Evolutionary conservation across 1,140 invertebrate species (phyloP).

Genomic region (Brachionus rotundiformis): DNA sequence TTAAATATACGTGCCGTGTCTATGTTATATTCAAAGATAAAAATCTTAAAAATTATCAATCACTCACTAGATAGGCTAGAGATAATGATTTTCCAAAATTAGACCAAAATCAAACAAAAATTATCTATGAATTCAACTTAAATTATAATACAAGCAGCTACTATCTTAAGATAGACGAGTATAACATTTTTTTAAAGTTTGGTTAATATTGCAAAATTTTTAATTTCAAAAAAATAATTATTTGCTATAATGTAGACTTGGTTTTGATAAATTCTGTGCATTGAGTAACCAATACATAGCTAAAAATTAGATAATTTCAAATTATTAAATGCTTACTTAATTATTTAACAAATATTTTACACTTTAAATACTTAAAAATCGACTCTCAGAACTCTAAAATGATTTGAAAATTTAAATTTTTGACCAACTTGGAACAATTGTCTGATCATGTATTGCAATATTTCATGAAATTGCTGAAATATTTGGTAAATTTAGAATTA

Average conservation of each 20-base stretch:
- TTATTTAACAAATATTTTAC: neutral
- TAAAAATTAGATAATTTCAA: neutral
- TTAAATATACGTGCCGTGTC: neutral
- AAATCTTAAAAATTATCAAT: neutral
- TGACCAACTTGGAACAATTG: neutral
- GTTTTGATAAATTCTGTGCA: neutral
- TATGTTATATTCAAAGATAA: neutral
- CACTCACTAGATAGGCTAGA: neutral
- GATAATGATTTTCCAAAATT: constrained; percentile 15
- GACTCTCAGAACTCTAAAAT: neutral
- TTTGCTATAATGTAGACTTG: neutral
- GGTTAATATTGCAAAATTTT: constrained; percentile 25
- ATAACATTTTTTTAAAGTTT: constrained; percentile 22
- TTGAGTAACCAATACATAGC: neutral
- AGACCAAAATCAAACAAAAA: constrained; percentile 15
- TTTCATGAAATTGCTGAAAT: neutral
- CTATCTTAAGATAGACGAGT: neutral
- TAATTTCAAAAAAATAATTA: neutral
- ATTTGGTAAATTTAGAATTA: neutral
- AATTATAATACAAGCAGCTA: neutral
- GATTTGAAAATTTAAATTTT: neutral
- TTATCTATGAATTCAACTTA: neutral
- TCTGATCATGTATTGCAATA: neutral
- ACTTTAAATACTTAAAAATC: neutral
- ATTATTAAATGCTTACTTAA: neutral